Base-by-base conservation (phyloP, 2,797 vertebrate species). In the Poliocrania exsul region DNA sequence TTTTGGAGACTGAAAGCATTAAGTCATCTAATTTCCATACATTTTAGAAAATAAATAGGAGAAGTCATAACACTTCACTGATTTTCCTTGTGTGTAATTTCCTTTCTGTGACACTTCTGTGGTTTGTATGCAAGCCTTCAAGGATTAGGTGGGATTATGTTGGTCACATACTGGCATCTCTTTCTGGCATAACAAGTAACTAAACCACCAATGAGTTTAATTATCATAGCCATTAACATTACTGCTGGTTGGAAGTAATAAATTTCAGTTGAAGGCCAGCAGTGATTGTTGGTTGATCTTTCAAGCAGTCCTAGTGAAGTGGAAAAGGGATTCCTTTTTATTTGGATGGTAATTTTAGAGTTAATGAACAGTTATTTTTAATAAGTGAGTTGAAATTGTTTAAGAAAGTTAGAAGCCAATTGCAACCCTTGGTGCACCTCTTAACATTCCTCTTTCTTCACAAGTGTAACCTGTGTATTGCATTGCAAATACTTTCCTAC, bases 231-330 rank as follows among this genome's bases (percentile, higher is more conserved):
- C n/a, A 73, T 96, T 96, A 96, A 61, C 62, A 86, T 62, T 79
- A 78, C 80, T 94, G 69, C 88, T 94, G 67, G 15, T 90, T 94
- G 83, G 65, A 95, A 83, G 71, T 93, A 95, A 97, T 88, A 64
- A 95, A 96, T 96, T 96, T 94, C 90, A 92, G 13, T 38, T 42
- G 0, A 8, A 88, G 38, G 82, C 70, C 87, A 88, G 49, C 69
- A 91, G 85, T 88, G 84, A 44, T 84, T 92, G 81, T 79, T 82
- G 73, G 49, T 90, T 96, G 95, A 94, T 94, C 44, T 88, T 95
- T 97, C 56, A 50, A 49, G 57, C 72, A 94, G 82, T 82, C 66
- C 28, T 56, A 57, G 16, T 78, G 57, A 90, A 95, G 46, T 92
- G 73, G 89, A 78, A 94, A 93, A 93, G 65, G 65, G 73, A 40